phyloP scores from a whole-genome alignment of 2,113 vertebrate species.

The zebrafish (Danio rerio) region GRCz12tu NC_133193.1:19173501-19174000 shows the following conservation, averaged over 20 bases:
- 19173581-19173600: constrained; percentile 24
- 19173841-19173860: constrained; percentile 69
- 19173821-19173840: constrained; percentile 62
- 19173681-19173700: constrained; percentile 39
- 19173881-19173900: constrained; percentile 85
- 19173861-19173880: constrained; percentile 80
- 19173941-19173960: constrained; percentile 79
- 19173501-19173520: not conserved
- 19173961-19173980: constrained; percentile 66
- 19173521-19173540: constrained; percentile 8
- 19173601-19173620: constrained; percentile 32
- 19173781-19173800: constrained; percentile 81
- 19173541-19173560: not conserved
- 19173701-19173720: constrained; percentile 58
- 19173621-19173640: constrained; percentile 37
- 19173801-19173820: constrained; percentile 80
- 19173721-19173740: constrained; percentile 50
- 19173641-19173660: constrained; percentile 43
- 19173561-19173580: constrained; percentile 18
- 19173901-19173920: constrained; percentile 87
- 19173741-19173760: constrained; percentile 44
- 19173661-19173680: constrained; percentile 49
- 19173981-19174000: constrained; percentile 60
- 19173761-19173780: constrained; percentile 82
- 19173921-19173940: constrained; percentile 84